Conservation (phyloP, 1,140 invertebrate genomes). For the Pachypeltis micranthus region DNA sequence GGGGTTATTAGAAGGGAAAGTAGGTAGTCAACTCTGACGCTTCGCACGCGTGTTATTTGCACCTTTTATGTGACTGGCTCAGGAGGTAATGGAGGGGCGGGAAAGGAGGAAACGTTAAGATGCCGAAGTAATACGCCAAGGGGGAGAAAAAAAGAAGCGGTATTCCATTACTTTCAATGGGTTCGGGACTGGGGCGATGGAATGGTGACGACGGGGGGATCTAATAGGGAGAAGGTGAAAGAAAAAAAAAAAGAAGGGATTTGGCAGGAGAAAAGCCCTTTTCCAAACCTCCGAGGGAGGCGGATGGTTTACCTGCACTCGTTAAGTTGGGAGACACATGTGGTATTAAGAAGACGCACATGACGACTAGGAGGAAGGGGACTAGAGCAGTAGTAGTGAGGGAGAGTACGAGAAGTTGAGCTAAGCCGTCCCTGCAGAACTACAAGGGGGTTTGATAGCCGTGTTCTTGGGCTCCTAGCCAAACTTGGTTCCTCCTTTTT, state of each 20-base stretch:
- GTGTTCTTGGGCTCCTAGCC: background rate
- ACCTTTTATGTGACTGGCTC: too few species aligned
- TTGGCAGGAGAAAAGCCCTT: background rate
- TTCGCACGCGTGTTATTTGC: too few species aligned
- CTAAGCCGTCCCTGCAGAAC: too few species aligned
- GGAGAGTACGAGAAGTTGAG: too few species aligned
- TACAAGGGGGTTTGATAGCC: background rate
- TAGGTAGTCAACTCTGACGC: too few species aligned
- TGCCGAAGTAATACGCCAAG: too few species aligned
- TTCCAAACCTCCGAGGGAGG: background rate
- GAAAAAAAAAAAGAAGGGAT: background rate
- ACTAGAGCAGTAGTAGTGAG: too few species aligned
- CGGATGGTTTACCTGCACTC: background rate
- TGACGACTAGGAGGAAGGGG: too few species aligned
- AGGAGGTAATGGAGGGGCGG: too few species aligned
- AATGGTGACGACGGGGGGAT: background rate
- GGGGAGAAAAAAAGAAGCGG: too few species aligned
- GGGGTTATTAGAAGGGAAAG: too few species aligned
- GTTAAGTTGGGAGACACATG: background rate
- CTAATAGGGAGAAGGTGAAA: background rate
- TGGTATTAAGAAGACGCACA: background rate
- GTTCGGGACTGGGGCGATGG: background rate
- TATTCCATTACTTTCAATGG: background rate
- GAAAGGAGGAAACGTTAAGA: too few species aligned
- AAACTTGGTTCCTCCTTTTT: background rate